Evolutionary conservation across 2,113 vertebrate species (phyloP).

Genomic region (Gavia stellata): DNA sequence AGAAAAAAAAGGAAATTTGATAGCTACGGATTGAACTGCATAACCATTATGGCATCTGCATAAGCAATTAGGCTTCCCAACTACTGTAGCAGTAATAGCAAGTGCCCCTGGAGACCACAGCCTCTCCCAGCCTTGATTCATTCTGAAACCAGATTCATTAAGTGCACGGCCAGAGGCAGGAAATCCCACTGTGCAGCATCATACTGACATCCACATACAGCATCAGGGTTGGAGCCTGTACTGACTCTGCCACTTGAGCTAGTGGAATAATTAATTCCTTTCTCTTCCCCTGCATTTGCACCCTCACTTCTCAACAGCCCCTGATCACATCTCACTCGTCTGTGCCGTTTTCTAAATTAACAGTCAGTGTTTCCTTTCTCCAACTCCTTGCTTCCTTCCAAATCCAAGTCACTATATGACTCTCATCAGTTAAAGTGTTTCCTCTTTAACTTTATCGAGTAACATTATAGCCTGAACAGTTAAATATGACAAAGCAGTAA

Average conservation of each 20-base stretch:
- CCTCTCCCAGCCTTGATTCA: background rate
- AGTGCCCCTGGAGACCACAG: background rate
- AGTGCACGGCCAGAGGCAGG: background rate
- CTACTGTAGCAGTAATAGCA: background rate
- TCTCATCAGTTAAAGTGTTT: background rate
- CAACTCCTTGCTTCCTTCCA: background rate
- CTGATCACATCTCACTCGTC: background rate
- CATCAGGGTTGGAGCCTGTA: background rate
- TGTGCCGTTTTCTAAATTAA: background rate
- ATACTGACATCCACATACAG: accelerated
- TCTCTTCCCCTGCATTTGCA: background rate
- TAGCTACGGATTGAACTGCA: background rate
- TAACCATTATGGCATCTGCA: too few relatives aligned
- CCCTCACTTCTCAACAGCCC: background rate
- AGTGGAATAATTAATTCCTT: background rate
- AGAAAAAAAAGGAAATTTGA: background rate
- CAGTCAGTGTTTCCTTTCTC: background rate
- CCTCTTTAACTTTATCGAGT: background rate
- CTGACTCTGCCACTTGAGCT: background rate
- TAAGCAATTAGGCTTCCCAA: background rate
- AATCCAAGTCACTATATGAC: background rate
- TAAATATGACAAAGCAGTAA: background rate
- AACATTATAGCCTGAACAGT: background rate
- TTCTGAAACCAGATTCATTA: background rate
- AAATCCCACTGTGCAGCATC: background rate